A percentile compares a stretch with the other conserved stretches of the same genome.
Evolutionary conservation across 1,140 invertebrate genomes (phyloP).

Genomic region (Heliconius congener): DNA sequence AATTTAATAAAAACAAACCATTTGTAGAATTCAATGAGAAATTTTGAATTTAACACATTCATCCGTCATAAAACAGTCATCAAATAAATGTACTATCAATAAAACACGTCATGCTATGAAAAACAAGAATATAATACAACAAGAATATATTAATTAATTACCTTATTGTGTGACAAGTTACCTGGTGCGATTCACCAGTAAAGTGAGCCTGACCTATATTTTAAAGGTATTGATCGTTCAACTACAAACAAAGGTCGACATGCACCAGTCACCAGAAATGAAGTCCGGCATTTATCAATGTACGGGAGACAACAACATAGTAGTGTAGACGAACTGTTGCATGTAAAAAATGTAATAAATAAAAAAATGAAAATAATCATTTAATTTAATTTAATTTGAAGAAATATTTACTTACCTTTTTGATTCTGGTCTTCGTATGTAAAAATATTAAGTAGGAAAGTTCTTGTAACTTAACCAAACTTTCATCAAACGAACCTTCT

Average conservation of each 20-base stretch:
- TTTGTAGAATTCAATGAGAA: background rate
- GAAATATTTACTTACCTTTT: no score
- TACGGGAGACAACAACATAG: constrained; percentile 8
- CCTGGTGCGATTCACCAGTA: constrained; percentile 35
- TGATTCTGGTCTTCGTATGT: no score
- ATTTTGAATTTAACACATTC: background rate
- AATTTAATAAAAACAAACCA: no score
- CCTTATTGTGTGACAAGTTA: constrained; percentile 12
- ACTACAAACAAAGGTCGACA: constrained; percentile 39
- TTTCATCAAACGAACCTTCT: no score
- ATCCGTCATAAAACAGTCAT: background rate
- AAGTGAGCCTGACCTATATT: constrained; percentile 52
- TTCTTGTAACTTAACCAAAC: no score
- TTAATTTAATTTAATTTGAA: no score
- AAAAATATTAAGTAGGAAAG: no score
- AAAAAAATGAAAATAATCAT: no score
- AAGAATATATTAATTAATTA: background rate
- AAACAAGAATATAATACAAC: background rate
- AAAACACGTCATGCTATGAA: background rate
- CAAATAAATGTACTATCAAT: background rate
- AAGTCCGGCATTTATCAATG: constrained; percentile 34
- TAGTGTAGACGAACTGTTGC: background rate
- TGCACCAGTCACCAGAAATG: constrained; percentile 38
- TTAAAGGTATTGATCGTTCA: constrained; percentile 50
- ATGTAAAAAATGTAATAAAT: no score